Percentiles rank a stretch among this genome's conserved stretches.
phyloP scores from a whole-genome alignment of 2,888 invertebrate genomes.

The Hirtodrosophila duncani region DNA sequence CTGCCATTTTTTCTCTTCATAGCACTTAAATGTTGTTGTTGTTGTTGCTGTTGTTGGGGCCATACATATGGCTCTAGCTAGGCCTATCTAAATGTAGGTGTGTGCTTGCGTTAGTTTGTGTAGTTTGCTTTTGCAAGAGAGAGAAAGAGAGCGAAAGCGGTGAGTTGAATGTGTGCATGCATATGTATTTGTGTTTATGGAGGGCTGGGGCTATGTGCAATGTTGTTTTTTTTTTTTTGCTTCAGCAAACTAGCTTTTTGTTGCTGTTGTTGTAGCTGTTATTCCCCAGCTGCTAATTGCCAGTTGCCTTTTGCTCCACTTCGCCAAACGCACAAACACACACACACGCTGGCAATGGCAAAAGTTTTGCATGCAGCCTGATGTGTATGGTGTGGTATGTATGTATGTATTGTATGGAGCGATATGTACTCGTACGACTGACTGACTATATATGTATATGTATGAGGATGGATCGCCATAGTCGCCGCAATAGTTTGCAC shows the following conservation, averaged over 20 bases:
- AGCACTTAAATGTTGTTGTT: constrained; percentile 21
- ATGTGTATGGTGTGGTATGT: not conserved
- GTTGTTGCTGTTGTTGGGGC: too few species aligned
- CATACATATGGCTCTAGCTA: constrained; percentile 12
- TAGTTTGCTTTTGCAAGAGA: too few species aligned
- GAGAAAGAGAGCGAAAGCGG: constrained; percentile 2
- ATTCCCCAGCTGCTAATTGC: constrained; percentile 33
- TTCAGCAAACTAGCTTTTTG: constrained; percentile 5
- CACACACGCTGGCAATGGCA: constrained; percentile 25
- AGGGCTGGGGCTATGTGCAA: constrained; percentile 16
- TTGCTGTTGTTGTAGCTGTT: constrained; percentile 5
- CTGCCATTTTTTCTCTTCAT: constrained; percentile 16
- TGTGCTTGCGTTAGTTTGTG: too few species aligned
- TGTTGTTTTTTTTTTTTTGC: constrained; percentile 8
- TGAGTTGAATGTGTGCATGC: not conserved
- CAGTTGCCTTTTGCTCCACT: constrained; percentile 43
- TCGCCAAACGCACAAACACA: constrained; percentile 22
- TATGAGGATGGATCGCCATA: constrained; percentile 12
- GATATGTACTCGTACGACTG: too few species aligned
- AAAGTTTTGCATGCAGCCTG: constrained; percentile 13
- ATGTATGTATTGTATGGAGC: constrained; percentile 1
- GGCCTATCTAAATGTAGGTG: constrained; percentile 23
- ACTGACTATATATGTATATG: not conserved
- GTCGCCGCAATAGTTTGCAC: constrained; percentile 49
- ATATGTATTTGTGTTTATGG: not conserved